Percentiles rank a stretch among this genome's conserved stretches.
Evolutionary conservation across 2,113 vertebrate species (phyloP).

Genomic region (Brachirus orientalis): DNA sequence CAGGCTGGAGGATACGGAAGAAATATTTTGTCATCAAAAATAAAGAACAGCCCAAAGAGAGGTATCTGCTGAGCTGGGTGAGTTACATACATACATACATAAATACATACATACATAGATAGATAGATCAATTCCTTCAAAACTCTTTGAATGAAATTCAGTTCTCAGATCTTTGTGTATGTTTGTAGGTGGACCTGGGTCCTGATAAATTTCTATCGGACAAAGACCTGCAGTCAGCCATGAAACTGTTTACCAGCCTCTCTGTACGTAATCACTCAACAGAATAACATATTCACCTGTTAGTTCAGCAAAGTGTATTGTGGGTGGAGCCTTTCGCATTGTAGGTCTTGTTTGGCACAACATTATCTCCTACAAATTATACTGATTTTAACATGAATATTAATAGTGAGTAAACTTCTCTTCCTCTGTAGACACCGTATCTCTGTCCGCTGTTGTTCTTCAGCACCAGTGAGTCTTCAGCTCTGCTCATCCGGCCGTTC

Average conservation of each 20-base stretch:
- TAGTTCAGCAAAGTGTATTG: too few species aligned
- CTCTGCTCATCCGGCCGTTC: slow-evolving; percentile 91
- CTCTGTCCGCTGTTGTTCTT: slow-evolving; percentile 91
- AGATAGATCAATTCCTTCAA: too few species aligned
- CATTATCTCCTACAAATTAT: neutral
- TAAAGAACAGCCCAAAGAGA: slow-evolving; percentile 95
- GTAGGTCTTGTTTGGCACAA: neutral
- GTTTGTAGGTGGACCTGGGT: slow-evolving; percentile 91
- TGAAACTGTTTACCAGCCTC: slow-evolving; percentile 91
- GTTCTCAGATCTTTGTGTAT: neutral
- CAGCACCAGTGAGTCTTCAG: slow-evolving; percentile 92
- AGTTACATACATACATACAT: too few species aligned
- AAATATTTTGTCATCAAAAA: slow-evolving; percentile 95
- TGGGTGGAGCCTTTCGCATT: too few species aligned
- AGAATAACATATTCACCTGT: too few species aligned
- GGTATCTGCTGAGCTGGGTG: slow-evolving; percentile 95
- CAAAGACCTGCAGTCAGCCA: slow-evolving; percentile 94
- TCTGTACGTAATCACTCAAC: slow-evolving; percentile 85
- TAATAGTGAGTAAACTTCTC: neutral
- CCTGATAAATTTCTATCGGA: slow-evolving; percentile 96
- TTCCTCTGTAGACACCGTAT: slow-evolving; percentile 85
- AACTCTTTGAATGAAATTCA: neutral
- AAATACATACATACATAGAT: too few species aligned
- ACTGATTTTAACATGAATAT: too few species aligned
- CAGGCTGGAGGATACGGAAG: slow-evolving; percentile 97